Percentiles rank a stretch among this genome's conserved stretches.
phyloP scores from a whole-genome alignment of 2,797 vertebrate species.

The Eulemur albifrons region DNA sequence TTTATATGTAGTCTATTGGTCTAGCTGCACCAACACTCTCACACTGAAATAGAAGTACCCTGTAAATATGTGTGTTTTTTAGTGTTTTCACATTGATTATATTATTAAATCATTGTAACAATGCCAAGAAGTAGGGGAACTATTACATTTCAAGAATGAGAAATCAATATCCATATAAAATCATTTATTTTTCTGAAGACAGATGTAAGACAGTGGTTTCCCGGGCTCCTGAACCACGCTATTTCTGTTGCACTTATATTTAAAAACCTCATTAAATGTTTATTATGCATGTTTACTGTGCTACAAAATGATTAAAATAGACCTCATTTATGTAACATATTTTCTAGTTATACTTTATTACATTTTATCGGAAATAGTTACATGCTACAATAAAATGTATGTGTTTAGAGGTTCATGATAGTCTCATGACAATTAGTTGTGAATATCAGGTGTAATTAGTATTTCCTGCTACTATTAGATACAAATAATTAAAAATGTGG shows the following conservation, averaged over 20 bases:
- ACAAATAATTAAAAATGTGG: background rate
- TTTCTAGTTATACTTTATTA: background rate
- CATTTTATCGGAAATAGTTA: background rate
- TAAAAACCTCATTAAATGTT: background rate
- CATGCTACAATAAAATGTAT: background rate
- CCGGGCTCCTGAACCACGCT: background rate
- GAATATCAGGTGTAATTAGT: background rate
- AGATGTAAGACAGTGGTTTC: background rate
- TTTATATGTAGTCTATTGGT: background rate
- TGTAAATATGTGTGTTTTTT: background rate
- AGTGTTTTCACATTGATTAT: background rate
- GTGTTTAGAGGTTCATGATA: no score
- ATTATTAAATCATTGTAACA: background rate
- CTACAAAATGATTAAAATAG: background rate
- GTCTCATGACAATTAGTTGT: background rate
- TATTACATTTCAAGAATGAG: background rate
- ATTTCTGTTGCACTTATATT: background rate
- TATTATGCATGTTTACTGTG: background rate
- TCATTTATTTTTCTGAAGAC: background rate
- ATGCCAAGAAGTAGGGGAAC: background rate
- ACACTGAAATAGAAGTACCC: background rate
- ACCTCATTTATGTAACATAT: background rate
- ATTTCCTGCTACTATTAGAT: background rate
- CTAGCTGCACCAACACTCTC: background rate
- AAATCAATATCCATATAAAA: background rate